These are phyloP conservation scores for Catostomus latipinnis DNA, from an alignment of 2,797 vertebrate genomes.

Conservation along the genomic window DNA sequence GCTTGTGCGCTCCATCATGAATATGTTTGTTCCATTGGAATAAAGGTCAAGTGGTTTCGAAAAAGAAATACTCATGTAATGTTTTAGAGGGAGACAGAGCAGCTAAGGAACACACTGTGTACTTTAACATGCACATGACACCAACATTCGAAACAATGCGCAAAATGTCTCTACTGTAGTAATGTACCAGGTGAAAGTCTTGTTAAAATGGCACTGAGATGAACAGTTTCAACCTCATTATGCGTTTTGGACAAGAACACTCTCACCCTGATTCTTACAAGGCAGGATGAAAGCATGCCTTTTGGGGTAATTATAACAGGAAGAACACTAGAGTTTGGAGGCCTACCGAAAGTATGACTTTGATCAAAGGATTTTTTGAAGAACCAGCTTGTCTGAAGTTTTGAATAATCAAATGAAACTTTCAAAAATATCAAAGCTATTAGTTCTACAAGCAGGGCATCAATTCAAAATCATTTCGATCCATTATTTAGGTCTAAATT, in stretches of 20 bases:
- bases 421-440: neutral
- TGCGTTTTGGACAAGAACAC: slow-evolving; percentile 2
- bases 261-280: neutral
- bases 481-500: slow-evolving; percentile 7
- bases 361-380: slow-evolving; percentile 25
- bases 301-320: slow-evolving; percentile 28
- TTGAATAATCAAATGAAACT: slow-evolving; percentile 19
- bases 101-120: neutral
- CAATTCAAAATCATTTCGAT: neutral
- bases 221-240: slow-evolving; percentile 21
- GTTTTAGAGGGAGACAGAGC: neutral
- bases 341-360: slow-evolving; percentile 23
- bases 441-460: neutral
- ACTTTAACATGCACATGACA: neutral
- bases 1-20: neutral
- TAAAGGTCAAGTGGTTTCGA: slow-evolving; percentile 18
- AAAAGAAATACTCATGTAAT: neutral
- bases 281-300: slow-evolving; percentile 20
- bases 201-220: slow-evolving; percentile 7
- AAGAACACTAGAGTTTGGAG: slow-evolving; percentile 8
- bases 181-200: neutral
- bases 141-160: neutral
- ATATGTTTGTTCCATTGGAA: neutral
- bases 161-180: neutral
- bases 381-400: neutral